These are phyloP conservation scores for Lipophrys pholis DNA, from an alignment of 2,113 vertebrate species.

Conservation along the genomic window DNA sequence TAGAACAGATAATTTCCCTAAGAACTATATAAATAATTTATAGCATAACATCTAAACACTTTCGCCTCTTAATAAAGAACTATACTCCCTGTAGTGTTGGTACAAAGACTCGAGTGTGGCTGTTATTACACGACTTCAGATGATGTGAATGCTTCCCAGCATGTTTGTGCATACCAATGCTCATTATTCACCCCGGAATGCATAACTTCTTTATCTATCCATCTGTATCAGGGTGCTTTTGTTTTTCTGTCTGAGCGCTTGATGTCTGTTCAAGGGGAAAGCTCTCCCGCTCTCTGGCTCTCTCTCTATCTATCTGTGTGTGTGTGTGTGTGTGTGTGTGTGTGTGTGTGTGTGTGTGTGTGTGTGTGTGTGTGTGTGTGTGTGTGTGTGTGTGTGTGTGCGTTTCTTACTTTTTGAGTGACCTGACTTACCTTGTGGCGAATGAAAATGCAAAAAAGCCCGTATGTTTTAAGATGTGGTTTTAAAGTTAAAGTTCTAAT, in stretches of 20 bases:
- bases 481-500: too few species aligned
- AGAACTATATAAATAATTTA: background rate
- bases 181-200: constrained; percentile 65
- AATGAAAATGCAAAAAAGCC: too few species aligned
- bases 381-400: too few species aligned
- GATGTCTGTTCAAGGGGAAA: constrained; percentile 18
- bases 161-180: constrained; percentile 51
- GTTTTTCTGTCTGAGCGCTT: constrained; percentile 30
- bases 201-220: constrained; percentile 61
- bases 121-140: constrained; percentile 46
- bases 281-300: background rate
- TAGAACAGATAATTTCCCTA: background rate
- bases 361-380: too few species aligned
- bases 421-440: too few species aligned
- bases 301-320: too few species aligned
- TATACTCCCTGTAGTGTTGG: background rate
- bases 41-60: background rate
- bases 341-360: too few species aligned
- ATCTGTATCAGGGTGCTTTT: constrained; percentile 51
- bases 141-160: constrained; percentile 48
- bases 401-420: too few species aligned
- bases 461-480: too few species aligned
- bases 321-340: too few species aligned
- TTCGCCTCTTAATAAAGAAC: background rate
- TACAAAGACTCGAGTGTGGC: background rate